Conservation (phyloP, 2,888 invertebrate species). For the Calliopum simillimum region DNA sequence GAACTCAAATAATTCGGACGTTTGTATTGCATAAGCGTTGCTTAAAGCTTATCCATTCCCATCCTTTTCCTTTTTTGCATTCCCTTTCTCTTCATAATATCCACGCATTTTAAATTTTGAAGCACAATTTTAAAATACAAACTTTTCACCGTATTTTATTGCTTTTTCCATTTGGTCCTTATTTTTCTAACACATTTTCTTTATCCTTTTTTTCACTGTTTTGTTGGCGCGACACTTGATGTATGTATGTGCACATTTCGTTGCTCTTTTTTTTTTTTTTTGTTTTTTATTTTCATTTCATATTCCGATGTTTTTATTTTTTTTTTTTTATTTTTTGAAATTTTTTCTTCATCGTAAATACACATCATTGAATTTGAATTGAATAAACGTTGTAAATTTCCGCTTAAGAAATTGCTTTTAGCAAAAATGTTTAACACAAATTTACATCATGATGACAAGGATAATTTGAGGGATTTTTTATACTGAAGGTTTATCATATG, state of each 20-base stretch:
- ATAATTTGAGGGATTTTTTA: constrained; percentile 4
- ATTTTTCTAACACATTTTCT: too few relatives aligned
- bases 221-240: background rate
- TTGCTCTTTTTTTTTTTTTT: background rate
- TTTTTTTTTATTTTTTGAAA: background rate
- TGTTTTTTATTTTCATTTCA: background rate
- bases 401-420: constrained; percentile 39
- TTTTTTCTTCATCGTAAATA: background rate
- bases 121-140: too few relatives aligned
- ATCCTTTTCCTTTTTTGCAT: too few relatives aligned
- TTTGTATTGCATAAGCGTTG: too few relatives aligned
- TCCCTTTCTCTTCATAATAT: too few relatives aligned
- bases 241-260: constrained; percentile 6
- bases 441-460: constrained; percentile 3
- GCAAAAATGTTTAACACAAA: constrained; percentile 22
- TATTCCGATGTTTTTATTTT: background rate
- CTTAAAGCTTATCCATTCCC: too few relatives aligned
- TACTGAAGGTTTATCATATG: too few relatives aligned
- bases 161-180: too few relatives aligned
- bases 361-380: constrained; percentile 37
- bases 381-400: constrained; percentile 36
- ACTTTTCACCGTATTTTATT: too few relatives aligned
- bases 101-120: too few relatives aligned
- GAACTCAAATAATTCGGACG: too few relatives aligned
- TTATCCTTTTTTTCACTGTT: too few relatives aligned